Evolutionary conservation across 1,140 invertebrate genomes (phyloP).

Genomic region (Scaptomyza graminum): DNA sequence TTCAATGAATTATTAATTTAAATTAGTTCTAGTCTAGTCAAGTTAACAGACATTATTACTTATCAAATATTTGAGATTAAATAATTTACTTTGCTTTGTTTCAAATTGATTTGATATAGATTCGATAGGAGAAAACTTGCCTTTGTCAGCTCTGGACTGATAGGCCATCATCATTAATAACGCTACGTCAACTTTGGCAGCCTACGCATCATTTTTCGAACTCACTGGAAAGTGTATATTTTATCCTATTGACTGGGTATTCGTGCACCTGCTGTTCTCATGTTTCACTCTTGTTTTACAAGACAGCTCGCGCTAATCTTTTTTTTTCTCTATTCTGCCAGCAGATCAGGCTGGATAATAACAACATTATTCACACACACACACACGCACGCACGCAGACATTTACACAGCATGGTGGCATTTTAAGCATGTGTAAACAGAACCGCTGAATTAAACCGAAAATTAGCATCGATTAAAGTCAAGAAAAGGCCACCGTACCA

Average conservation of each 20-base stretch:
- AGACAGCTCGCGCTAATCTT: background rate
- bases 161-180: slow-evolving; percentile 69
- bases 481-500: slow-evolving; percentile 48
- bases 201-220: slow-evolving; percentile 62
- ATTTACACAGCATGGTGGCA: slow-evolving; percentile 46
- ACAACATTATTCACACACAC: slow-evolving; percentile 69
- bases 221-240: background rate
- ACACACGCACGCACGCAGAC: slow-evolving; percentile 9
- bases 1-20: no score
- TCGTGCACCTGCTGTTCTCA: slow-evolving; percentile 68
- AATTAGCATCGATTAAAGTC: slow-evolving; percentile 81
- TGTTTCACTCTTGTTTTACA: slow-evolving; percentile 50
- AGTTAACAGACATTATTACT: no score
- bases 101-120: no score
- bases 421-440: slow-evolving; percentile 78
- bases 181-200: slow-evolving; percentile 50
- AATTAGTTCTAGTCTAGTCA: no score
- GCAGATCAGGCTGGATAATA: slow-evolving; percentile 68
- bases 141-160: slow-evolving; percentile 55
- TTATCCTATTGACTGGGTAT: slow-evolving; percentile 5
- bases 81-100: no score
- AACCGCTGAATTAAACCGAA: slow-evolving; percentile 81
- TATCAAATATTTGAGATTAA: no score
- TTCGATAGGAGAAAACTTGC: background rate
- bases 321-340: slow-evolving; percentile 29